A percentile compares a stretch with the other conserved stretches of the same genome.
Evolutionary conservation across 2,888 invertebrate genomes (phyloP).

Genomic region (Drosophila leonis): DNA sequence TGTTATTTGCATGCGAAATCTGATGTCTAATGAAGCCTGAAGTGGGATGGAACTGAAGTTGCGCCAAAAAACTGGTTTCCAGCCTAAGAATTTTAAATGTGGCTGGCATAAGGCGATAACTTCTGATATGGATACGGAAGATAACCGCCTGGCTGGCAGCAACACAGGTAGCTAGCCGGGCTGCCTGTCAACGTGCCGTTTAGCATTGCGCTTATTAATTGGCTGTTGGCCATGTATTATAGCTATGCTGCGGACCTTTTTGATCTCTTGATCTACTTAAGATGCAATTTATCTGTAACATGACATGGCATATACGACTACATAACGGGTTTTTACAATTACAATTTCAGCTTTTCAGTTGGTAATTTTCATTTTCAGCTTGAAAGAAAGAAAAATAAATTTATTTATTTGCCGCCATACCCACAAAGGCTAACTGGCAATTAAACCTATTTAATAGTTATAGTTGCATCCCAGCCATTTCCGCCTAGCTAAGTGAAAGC

Average conservation of each 20-base stretch:
- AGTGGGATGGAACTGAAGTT: constrained; percentile 36
- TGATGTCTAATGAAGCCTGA: constrained; percentile 61
- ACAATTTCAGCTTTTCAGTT: not conserved
- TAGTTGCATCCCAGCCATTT: constrained; percentile 64
- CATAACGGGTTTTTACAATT: constrained; percentile 1
- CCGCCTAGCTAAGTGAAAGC: constrained; percentile 59
- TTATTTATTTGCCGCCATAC: not conserved
- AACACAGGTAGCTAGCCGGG: constrained; percentile 52
- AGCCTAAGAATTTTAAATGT: constrained; percentile 33
- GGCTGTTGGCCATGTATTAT: constrained; percentile 1
- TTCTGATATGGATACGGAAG: constrained; percentile 62
- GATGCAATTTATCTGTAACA: constrained; percentile 6
- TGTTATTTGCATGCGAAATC: constrained; percentile 29
- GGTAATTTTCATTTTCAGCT: not conserved
- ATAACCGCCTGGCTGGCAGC: constrained; percentile 57
- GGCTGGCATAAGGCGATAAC: constrained; percentile 61
- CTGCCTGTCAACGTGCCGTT: constrained; percentile 34
- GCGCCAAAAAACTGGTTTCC: constrained; percentile 58
- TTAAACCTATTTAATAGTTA: constrained; percentile 68
- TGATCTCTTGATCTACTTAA: constrained; percentile 9
- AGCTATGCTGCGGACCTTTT: not conserved
- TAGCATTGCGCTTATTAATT: constrained; percentile 18
- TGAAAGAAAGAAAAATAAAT: not conserved
- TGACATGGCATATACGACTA: not conserved
- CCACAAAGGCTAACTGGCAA: constrained; percentile 50